Conservation (phyloP, 1,140 invertebrate genomes). For the Heliothis subflexa region DNA sequence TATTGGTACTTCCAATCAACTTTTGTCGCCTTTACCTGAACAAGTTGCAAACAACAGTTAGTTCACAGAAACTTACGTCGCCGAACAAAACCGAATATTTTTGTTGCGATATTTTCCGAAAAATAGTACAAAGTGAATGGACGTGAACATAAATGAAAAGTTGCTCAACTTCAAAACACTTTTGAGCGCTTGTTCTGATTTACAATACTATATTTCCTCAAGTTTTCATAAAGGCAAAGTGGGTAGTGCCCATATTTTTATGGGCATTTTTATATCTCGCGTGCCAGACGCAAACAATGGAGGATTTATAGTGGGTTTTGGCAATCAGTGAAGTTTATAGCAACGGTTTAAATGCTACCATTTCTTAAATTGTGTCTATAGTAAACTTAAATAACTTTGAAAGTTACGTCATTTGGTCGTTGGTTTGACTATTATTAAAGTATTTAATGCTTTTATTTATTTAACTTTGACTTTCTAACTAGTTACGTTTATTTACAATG, state of each 20-base stretch:
- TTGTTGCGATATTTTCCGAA: slow-evolving; percentile 22
- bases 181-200: slow-evolving; percentile 33
- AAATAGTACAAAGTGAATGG: slow-evolving; percentile 40
- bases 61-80: slow-evolving; percentile 26
- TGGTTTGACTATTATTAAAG: neutral
- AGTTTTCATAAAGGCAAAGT: slow-evolving; percentile 37
- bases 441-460: neutral
- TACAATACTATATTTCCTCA: slow-evolving; percentile 25
- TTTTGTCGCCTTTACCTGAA: slow-evolving; percentile 28
- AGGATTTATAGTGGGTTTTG: neutral
- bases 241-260: slow-evolving; percentile 13
- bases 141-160: slow-evolving; percentile 36
- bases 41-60: slow-evolving; percentile 40
- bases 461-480: no score
- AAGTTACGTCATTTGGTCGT: neutral
- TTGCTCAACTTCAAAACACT: slow-evolving; percentile 30
- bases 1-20: slow-evolving; percentile 39
- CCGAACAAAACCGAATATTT: slow-evolving; percentile 29
- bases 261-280: slow-evolving; percentile 29
- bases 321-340: slow-evolving; percentile 1
- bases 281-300: slow-evolving; percentile 1
- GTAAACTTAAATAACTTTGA: neutral
- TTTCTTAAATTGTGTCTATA: neutral
- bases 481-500: no score
- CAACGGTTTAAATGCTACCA: neutral